phyloP scores from a whole-genome alignment of 1,140 invertebrate species.

The Drosophila kurseongensis region DNA sequence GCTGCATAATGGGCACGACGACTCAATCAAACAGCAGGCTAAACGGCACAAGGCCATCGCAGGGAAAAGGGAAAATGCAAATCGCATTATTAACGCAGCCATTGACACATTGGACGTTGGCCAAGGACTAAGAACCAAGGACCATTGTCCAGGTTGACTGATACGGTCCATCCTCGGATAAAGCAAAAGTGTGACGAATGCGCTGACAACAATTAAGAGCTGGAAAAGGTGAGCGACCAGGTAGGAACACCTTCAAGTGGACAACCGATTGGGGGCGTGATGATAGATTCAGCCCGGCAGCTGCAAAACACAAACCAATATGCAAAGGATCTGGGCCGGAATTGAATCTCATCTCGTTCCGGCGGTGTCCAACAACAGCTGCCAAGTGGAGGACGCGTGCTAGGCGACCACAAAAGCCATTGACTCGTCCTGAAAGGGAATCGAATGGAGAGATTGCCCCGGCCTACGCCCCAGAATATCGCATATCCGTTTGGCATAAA shows the following conservation, averaged over 20 bases:
- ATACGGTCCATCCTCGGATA: slow-evolving; percentile 23
- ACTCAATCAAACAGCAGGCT: slow-evolving; percentile 78
- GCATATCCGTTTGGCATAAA: slow-evolving; percentile 81
- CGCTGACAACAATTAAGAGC: slow-evolving; percentile 74
- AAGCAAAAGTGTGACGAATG: slow-evolving; percentile 80
- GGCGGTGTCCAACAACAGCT: slow-evolving; percentile 63
- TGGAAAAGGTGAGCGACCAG: slow-evolving; percentile 49
- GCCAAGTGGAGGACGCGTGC: slow-evolving; percentile 63
- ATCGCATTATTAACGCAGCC: slow-evolving; percentile 79
- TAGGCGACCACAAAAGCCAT: slow-evolving; percentile 77
- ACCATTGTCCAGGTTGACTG: slow-evolving; percentile 56
- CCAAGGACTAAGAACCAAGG: neutral
- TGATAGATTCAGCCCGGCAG: slow-evolving; percentile 50
- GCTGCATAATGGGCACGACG: slow-evolving; percentile 56
- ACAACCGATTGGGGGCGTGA: slow-evolving; percentile 61
- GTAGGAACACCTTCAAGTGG: slow-evolving; percentile 68
- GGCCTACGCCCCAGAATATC: slow-evolving; percentile 70
- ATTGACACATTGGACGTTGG: slow-evolving; percentile 50
- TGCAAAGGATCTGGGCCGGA: slow-evolving; percentile 61
- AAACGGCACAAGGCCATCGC: slow-evolving; percentile 47
- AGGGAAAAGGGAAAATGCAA: slow-evolving; percentile 67
- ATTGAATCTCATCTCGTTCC: slow-evolving; percentile 22
- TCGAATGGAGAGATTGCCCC: slow-evolving; percentile 60
- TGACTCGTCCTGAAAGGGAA: slow-evolving; percentile 54
- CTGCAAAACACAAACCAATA: slow-evolving; percentile 52